Evolutionary conservation across 2,113 vertebrate species (phyloP).

Genomic region (Calidris pugnax): DNA sequence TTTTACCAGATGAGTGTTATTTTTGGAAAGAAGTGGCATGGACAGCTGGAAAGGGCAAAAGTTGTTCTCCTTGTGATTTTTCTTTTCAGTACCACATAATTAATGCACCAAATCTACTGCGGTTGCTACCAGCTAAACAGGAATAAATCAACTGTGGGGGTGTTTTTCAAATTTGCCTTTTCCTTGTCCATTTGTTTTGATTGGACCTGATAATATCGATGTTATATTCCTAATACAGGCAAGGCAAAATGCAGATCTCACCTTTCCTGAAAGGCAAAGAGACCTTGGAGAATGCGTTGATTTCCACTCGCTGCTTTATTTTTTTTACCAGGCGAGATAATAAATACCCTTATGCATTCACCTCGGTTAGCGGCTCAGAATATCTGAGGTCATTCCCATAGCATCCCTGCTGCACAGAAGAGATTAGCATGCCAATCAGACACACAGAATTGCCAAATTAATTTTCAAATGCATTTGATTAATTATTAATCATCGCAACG

Average conservation of each 20-base stretch:
- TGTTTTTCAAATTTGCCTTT: background rate
- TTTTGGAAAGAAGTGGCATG: background rate
- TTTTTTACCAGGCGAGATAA: background rate
- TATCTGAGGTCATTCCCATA: background rate
- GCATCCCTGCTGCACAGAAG: background rate
- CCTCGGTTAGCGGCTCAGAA: conserved; percentile 32
- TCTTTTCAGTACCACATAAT: conserved; percentile 20
- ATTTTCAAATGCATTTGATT: conserved; percentile 49
- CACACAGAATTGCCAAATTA: background rate
- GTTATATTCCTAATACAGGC: background rate
- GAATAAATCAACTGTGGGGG: background rate
- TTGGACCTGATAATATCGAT: background rate
- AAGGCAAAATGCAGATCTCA: conserved; percentile 13
- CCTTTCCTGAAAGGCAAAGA: background rate
- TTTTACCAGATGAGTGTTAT: background rate
- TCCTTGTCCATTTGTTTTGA: conserved; percentile 9
- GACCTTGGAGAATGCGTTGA: background rate
- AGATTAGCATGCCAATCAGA: conserved; percentile 28
- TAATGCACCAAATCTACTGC: conserved; percentile 30
- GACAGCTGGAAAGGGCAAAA: conserved; percentile 11
- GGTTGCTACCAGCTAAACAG: background rate
- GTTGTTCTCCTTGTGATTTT: background rate
- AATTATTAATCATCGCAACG: background rate
- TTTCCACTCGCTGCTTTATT: background rate
- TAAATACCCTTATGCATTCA: conserved; percentile 6